Percentiles rank a stretch among this genome's conserved stretches.
phyloP scores from a whole-genome alignment of 2,113 vertebrate species.

The Odocoileus hemionus region DNA sequence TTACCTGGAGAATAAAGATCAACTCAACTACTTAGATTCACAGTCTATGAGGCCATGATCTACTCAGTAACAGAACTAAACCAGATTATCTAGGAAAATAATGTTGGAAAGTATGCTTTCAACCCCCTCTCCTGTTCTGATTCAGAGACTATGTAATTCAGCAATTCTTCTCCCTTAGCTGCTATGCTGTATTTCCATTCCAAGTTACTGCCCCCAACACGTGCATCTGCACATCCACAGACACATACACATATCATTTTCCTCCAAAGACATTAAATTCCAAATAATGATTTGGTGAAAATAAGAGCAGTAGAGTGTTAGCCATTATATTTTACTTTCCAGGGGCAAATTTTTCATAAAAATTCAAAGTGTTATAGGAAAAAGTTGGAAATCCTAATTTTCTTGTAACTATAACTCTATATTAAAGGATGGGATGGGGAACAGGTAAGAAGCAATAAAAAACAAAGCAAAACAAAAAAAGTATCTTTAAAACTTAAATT shows the following conservation, averaged over 20 bases:
- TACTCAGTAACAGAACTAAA: neutral
- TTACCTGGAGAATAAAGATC: neutral
- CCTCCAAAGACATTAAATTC: neutral
- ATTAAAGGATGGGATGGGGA: neutral
- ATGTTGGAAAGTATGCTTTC: neutral
- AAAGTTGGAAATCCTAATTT: neutral
- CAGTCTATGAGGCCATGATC: neutral
- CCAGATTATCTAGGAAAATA: neutral
- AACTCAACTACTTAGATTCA: neutral
- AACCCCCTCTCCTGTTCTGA: neutral
- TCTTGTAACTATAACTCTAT: neutral
- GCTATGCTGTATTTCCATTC: neutral
- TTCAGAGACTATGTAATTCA: neutral
- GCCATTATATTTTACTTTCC: neutral
- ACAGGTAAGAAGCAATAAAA: neutral
- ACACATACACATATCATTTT: neutral
- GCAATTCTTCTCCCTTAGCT: neutral
- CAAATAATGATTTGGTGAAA: neutral
- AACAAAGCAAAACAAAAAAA: neutral
- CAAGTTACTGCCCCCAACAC: neutral
- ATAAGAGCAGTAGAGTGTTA: neutral
- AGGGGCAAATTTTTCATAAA: neutral
- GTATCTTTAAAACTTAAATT: neutral
- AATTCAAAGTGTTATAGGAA: neutral
- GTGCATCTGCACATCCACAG: neutral